Percentiles rank a stretch among this genome's conserved stretches.
Conservation (phyloP, 2,797 vertebrate genomes). For the Sylvia borin region DNA sequence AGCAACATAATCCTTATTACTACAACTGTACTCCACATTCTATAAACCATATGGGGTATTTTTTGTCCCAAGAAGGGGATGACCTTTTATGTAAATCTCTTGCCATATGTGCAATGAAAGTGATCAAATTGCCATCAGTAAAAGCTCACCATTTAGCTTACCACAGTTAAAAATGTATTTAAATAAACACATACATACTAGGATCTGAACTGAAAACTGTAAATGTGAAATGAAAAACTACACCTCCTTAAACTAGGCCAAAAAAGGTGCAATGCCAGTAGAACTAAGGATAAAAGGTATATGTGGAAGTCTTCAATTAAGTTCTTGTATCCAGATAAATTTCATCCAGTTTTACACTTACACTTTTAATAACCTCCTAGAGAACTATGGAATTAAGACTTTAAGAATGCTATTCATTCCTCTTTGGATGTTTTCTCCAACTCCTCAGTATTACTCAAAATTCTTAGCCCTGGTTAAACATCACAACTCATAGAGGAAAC, state of each 20-base stretch:
- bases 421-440: background rate
- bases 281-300: background rate
- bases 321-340: background rate
- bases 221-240: background rate
- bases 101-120: background rate
- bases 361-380: background rate
- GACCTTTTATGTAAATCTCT: slow-evolving; percentile 54
- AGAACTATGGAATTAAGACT: slow-evolving; percentile 18
- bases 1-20: slow-evolving; percentile 77
- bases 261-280: background rate
- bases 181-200: background rate
- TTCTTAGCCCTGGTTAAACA: slow-evolving; percentile 50
- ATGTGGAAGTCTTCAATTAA: background rate
- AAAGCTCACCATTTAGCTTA: background rate
- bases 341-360: slow-evolving; percentile 13
- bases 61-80: slow-evolving; percentile 57
- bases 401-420: slow-evolving; percentile 1
- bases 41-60: slow-evolving; percentile 49
- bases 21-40: slow-evolving; percentile 60
- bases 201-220: background rate
- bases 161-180: slow-evolving; percentile 46
- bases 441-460: slow-evolving; percentile 3
- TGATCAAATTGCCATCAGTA: slow-evolving; percentile 24
- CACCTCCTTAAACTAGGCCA: slow-evolving; percentile 22
- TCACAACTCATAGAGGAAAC: background rate